Evolutionary conservation across 2,888 invertebrate species (phyloP).

Genomic region (Biston betularia): DNA sequence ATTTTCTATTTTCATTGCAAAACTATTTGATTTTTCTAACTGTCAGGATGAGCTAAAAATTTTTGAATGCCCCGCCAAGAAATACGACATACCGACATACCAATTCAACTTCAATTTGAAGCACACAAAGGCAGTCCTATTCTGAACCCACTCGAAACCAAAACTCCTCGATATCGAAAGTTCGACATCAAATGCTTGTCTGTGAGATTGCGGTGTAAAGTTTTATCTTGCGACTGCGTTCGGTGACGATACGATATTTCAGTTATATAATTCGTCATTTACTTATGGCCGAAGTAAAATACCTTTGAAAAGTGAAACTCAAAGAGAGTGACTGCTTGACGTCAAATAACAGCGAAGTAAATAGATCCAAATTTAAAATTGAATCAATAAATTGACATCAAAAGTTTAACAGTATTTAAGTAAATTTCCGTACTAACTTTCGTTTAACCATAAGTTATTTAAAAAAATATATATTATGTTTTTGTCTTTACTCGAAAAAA

Average conservation of each 20-base stretch:
- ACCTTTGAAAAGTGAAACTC: constrained; percentile 9
- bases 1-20: no score
- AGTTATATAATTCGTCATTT: constrained; percentile 10
- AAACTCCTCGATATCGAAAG: constrained; percentile 33
- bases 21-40: neutral
- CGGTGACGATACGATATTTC: constrained; percentile 22
- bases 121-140: constrained; percentile 17
- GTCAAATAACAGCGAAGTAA: neutral
- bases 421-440: no score
- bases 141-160: constrained; percentile 31
- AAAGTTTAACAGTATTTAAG: no score
- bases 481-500: no score
- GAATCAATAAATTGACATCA: no score
- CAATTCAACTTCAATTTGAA: constrained; percentile 21
- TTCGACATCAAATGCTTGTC: constrained; percentile 34
- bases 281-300: constrained; percentile 11
- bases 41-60: neutral
- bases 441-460: no score
- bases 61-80: neutral
- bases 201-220: constrained; percentile 39
- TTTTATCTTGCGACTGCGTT: constrained; percentile 41
- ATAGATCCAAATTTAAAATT: no score
- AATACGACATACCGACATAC: constrained; percentile 12
- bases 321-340: neutral
- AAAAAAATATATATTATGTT: no score